Evolutionary conservation across 2,113 vertebrate genomes (phyloP), one percentile per base, ranked within the genome.

Genomic region (Corydoras sp.): DNA sequence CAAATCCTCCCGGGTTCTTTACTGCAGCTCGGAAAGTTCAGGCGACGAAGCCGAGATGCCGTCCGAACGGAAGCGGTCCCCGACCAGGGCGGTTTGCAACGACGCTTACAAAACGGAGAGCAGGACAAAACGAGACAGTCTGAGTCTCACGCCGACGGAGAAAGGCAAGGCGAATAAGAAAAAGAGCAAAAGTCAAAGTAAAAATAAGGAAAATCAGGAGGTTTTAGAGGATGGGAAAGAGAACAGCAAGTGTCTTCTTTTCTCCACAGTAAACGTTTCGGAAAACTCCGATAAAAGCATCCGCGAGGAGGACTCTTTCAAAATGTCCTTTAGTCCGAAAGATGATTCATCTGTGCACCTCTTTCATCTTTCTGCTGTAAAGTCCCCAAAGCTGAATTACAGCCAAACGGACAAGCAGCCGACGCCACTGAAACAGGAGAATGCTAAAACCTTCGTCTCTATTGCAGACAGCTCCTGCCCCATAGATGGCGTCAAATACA

Each of bases 191-290:
- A 97, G 92, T 76, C 95, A 95, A 80, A 97, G 90, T 79, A 98
- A 97, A 91, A 99, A 99, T 84, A 99, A 99, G 85, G 96, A 99
- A 75, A 99, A 99, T 82, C 94, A 98, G 77, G 95, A 97, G 72
- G 77, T 94, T 59, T 90, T 91, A 67, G 88, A 91, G 82, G 92
- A 95, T 0, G 92, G 91, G 12, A 95, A 94, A 82, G 97, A 98
- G 86, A 96, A 98, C 79, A 86, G 92, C 43, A 94, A 94, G 87
- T 81, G 91, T 4, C 76, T 92, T 67, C 92, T 92, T 71, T 83
- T 92, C 62, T 88, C 90, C 18, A 78, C 90, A 1, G 86, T 90
- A 7, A 83, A 90, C 2, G 81, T 87, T 69, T 85, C 92, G 0
- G 97, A 98, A 68, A 90, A 87, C 75, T 84, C 92, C 71, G 97